Conservation (phyloP, 2,113 vertebrate species). For the Passer domesticus region DNA sequence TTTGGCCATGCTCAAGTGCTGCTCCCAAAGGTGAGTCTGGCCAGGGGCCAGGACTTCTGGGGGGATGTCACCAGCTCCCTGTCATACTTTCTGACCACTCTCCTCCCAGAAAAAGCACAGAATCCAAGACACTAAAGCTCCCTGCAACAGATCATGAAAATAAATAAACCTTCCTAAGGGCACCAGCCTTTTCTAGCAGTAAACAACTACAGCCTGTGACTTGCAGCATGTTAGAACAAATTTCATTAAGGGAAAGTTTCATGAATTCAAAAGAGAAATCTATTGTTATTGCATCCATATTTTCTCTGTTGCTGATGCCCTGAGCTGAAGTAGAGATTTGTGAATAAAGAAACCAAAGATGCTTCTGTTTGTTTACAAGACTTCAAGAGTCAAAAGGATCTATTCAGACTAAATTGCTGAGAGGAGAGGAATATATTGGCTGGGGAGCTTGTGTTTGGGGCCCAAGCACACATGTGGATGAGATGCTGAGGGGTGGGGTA, state of each 20-base stretch:
- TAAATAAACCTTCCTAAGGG: not conserved
- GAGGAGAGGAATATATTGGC: not conserved
- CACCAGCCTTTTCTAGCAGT: not conserved
- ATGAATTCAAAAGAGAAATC: not conserved
- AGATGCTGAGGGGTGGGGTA: not conserved
- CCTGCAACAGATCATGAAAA: not conserved
- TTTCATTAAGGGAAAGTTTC: slow-evolving; percentile 9
- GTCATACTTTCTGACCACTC: not conserved
- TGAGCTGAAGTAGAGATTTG: slow-evolving; percentile 14
- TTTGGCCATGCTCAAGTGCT: not conserved
- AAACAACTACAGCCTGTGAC: not conserved
- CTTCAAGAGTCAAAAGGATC: not conserved
- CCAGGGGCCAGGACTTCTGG: not conserved
- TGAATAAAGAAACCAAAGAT: slow-evolving; percentile 17
- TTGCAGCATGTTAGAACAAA: not conserved
- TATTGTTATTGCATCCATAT: not conserved
- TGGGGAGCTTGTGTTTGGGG: not conserved
- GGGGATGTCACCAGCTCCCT: not conserved
- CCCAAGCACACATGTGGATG: fast-evolving
- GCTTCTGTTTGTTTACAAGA: slow-evolving; percentile 34
- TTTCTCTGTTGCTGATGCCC: not conserved
- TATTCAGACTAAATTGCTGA: slow-evolving; percentile 14
- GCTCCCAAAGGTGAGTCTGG: not conserved
- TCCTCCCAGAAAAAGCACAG: not conserved
- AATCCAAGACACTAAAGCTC: not conserved